Conservation (phyloP, 2,113 vertebrate genomes). For the Ancistrus triradiatus region DNA sequence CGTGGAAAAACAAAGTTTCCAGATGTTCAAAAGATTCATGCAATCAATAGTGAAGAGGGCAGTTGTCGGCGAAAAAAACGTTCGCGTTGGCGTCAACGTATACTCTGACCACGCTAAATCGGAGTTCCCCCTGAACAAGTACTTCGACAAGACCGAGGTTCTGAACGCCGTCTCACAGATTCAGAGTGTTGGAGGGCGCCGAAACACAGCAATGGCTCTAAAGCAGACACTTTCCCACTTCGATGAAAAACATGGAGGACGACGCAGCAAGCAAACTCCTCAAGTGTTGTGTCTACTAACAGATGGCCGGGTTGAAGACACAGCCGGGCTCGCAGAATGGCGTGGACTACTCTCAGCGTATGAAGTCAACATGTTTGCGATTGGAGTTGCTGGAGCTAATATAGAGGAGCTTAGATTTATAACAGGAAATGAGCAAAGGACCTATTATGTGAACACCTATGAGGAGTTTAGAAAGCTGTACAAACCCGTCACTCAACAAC, state of each 20-base stretch:
- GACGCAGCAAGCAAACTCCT: slow-evolving; percentile 46
- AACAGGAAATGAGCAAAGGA: slow-evolving; percentile 39
- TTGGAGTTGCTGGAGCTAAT: slow-evolving; percentile 65
- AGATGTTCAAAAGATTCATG: slow-evolving; percentile 67
- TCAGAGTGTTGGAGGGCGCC: slow-evolving; percentile 34
- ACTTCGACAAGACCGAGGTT: slow-evolving; percentile 52
- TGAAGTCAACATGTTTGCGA: slow-evolving; percentile 61
- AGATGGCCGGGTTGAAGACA: slow-evolving; percentile 64
- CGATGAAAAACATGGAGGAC: slow-evolving; percentile 53
- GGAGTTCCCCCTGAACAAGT: slow-evolving; percentile 58
- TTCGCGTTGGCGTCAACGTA: slow-evolving; percentile 67
- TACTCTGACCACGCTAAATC: slow-evolving; percentile 49
- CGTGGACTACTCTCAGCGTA: slow-evolving; percentile 46
- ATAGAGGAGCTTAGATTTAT: slow-evolving; percentile 62
- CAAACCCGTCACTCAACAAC: slow-evolving; percentile 57
- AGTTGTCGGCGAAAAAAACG: slow-evolving; percentile 58
- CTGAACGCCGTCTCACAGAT: slow-evolving; percentile 55
- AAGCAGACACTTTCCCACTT: slow-evolving; percentile 60
- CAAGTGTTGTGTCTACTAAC: slow-evolving; percentile 75
- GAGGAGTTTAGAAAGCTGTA: slow-evolving; percentile 57
- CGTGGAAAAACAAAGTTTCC: slow-evolving; percentile 52
- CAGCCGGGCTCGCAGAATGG: slow-evolving; percentile 36
- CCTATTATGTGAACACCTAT: slow-evolving; percentile 65
- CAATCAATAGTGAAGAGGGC: slow-evolving; percentile 64
- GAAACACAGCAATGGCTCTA: slow-evolving; percentile 68